Evolutionary conservation across 2,797 vertebrate genomes (phyloP), one percentile per base, ranked within the genome.

Genomic region (Tadarida brasiliensis): DNA sequence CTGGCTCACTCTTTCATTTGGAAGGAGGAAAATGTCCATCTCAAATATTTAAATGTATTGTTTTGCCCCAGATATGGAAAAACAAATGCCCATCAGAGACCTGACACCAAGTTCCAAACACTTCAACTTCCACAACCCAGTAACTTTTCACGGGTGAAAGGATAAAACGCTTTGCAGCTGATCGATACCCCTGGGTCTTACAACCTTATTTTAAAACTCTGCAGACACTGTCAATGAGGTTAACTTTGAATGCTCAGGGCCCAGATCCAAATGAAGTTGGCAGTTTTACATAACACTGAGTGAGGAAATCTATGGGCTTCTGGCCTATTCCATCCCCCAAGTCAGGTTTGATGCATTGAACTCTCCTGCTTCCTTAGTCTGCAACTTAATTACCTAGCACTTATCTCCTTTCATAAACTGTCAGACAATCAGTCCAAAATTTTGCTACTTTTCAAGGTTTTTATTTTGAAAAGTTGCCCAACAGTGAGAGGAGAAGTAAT

Each of bases 141-240:
- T 65, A 82, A 93, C 71, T 97, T 96, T 63, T 96, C 76, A n/a
- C 0, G 0, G 82, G 68, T 1, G 0, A 95, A 47, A 28, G 86
- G 56, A 90, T 93, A 67, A 93, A 96, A 89, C 82, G 86, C 77
- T 85, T 90, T 91, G 87, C 80, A 80, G 61, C 28, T 76, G 67
- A 85, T 96, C 17, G 0, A 81, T 91, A 94, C 71, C 90, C 81
- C 30, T 3, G 68, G 87, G 90, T 90, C 68, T 94, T 90, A 20
- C 86, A 96, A 95, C 76, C 86, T 95, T 95, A 88, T 87, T 95
- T 96, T 71, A 78, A 94, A 96, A 87, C 94, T 92, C 87, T 61
- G 87, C 39, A 95, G 83, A 81, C 57, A 11, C 76, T 54, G 51
- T 90, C 87, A 85, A 5, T 90, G 94, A 96, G 88, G 94, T 97